phyloP scores from a whole-genome alignment of 2,113 vertebrate species.

The Xenopus tropicalis region DNA sequence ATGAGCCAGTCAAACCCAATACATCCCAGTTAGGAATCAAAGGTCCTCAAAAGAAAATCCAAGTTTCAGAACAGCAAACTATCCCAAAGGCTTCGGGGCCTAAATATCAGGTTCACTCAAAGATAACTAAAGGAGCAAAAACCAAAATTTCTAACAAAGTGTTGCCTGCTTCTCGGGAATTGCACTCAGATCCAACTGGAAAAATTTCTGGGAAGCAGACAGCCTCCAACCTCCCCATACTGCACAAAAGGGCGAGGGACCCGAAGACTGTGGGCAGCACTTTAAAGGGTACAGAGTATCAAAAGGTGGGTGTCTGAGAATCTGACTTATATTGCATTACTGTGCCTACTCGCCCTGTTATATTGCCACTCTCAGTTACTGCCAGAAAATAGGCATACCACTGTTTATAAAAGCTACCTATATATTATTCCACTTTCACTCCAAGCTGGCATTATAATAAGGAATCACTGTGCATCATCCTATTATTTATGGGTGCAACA shows the following conservation, averaged over 20 bases:
- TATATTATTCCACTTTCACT: too few species aligned
- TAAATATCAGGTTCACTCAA: slow-evolving; percentile 20
- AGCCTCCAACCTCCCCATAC: slow-evolving; percentile 31
- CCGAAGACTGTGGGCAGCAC: not conserved
- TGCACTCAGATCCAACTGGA: not conserved
- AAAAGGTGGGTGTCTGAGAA: slow-evolving; percentile 16
- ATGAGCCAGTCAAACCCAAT: not conserved
- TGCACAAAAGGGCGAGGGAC: slow-evolving; percentile 35
- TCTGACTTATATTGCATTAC: too few species aligned
- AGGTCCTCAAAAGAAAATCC: slow-evolving; percentile 11
- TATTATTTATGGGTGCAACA: too few species aligned
- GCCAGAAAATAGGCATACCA: too few species aligned
- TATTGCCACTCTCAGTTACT: too few species aligned
- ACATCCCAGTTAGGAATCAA: not conserved
- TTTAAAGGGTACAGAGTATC: slow-evolving; percentile 1
- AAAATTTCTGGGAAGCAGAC: slow-evolving; percentile 19
- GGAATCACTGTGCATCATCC: too few species aligned
- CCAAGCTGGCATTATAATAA: too few species aligned
- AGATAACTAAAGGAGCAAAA: slow-evolving; percentile 6
- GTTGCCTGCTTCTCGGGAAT: slow-evolving; percentile 15
- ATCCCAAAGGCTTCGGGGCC: slow-evolving; percentile 3
- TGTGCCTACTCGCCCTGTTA: too few species aligned
- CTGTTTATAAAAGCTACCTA: too few species aligned
- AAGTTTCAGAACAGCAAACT: slow-evolving; percentile 14
- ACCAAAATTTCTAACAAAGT: slow-evolving; percentile 20